Conservation (phyloP, 1,140 invertebrate genomes). For the Trinorchestia longiramus region DNA sequence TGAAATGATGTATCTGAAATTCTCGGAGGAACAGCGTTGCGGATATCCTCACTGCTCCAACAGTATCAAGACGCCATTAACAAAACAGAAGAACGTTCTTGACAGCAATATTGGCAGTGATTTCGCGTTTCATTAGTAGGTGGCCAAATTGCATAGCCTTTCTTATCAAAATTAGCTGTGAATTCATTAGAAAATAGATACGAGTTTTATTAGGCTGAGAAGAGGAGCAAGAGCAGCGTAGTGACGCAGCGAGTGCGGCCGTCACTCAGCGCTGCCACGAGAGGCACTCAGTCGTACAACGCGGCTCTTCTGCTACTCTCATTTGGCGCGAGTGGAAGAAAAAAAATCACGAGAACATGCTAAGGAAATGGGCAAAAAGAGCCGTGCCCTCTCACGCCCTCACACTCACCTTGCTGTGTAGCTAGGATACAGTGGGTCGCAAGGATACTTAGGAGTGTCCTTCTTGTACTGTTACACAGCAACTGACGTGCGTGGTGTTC, state of each 20-base stretch:
- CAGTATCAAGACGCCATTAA: too few relatives aligned
- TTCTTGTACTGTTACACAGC: too few relatives aligned
- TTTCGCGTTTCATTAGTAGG: too few relatives aligned
- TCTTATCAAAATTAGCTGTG: not conserved
- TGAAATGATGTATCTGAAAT: too few relatives aligned
- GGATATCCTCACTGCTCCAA: too few relatives aligned
- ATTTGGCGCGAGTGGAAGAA: not conserved
- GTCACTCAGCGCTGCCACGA: conserved; percentile 15
- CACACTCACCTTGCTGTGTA: not conserved
- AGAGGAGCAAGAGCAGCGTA: not conserved
- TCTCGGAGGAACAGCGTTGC: too few relatives aligned
- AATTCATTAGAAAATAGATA: not conserved
- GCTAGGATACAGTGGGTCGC: not conserved
- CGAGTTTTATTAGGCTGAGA: not conserved
- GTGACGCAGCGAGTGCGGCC: not conserved
- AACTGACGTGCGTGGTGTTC: not conserved
- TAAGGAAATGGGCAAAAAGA: conserved; percentile 12
- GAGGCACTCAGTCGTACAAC: not conserved
- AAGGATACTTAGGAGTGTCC: not conserved
- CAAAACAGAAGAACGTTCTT: too few relatives aligned
- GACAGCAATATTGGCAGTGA: too few relatives aligned
- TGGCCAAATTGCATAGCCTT: too few relatives aligned
- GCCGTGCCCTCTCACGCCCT: conserved; percentile 3
- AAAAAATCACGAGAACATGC: not conserved
- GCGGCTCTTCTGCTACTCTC: conserved; percentile 50